Conservation (phyloP, 1,140 invertebrate species). For the Drosophila subpulchrella region DNA sequence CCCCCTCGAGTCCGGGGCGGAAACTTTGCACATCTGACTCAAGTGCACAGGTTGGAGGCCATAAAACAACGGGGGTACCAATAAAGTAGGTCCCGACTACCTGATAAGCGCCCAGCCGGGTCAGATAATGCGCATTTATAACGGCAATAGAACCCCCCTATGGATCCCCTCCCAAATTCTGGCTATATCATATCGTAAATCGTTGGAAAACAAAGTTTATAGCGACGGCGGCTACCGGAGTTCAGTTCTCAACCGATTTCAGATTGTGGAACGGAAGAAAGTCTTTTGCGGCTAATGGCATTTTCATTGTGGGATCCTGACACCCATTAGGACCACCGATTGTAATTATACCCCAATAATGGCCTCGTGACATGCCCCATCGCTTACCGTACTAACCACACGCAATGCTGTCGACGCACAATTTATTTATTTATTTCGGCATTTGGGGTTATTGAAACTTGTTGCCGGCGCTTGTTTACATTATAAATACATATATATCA, state of each 20-base stretch:
- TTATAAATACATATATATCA: slow-evolving; percentile 52
- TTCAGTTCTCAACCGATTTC: slow-evolving; percentile 6
- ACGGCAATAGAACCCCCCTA: slow-evolving; percentile 27
- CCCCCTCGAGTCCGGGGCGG: not conserved
- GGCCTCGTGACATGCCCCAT: slow-evolving; percentile 21
- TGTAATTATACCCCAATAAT: slow-evolving; percentile 22
- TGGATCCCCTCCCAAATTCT: slow-evolving; percentile 1
- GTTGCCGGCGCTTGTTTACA: slow-evolving; percentile 69
- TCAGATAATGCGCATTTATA: slow-evolving; percentile 63
- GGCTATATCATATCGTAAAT: slow-evolving; percentile 51
- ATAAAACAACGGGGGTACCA: slow-evolving; percentile 33
- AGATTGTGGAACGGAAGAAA: slow-evolving; percentile 17
- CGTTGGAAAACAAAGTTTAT: slow-evolving; percentile 35
- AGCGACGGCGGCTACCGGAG: slow-evolving; percentile 25
- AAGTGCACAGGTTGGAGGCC: slow-evolving; percentile 53
- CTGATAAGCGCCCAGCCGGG: slow-evolving; percentile 48
- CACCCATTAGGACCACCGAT: slow-evolving; percentile 40
- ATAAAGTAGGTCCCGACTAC: slow-evolving; percentile 50
- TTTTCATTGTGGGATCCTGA: slow-evolving; percentile 27
- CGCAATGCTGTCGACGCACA: slow-evolving; percentile 46
- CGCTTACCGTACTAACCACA: slow-evolving; percentile 51
- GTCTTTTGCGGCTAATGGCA: slow-evolving; percentile 20
- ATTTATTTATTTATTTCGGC: slow-evolving; percentile 49
- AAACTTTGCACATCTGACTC: slow-evolving; percentile 58
- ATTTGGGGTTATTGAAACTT: slow-evolving; percentile 73